These are phyloP conservation scores for Helicolenus hilgendorfi DNA, from an alignment of 2,797 vertebrate species.

Conservation along the genomic window DNA sequence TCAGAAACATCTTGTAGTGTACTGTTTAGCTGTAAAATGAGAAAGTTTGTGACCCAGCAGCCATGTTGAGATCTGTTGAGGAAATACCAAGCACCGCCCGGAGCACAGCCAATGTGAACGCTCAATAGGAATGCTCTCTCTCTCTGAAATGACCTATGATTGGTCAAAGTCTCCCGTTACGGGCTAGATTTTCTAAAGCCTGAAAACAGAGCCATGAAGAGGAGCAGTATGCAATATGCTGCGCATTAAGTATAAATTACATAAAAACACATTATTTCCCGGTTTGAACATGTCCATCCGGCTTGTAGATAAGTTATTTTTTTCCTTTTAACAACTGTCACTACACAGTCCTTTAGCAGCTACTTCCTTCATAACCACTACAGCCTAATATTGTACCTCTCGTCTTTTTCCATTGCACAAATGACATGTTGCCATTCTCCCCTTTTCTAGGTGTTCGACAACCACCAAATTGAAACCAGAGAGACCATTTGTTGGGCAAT, in stretches of 20 bases:
- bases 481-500: constrained; percentile 7
- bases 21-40: neutral
- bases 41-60: neutral
- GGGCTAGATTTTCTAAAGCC: neutral
- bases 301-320: neutral
- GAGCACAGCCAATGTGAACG: neutral
- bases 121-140: neutral
- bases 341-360: neutral
- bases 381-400: neutral
- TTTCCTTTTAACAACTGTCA: neutral
- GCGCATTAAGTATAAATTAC: neutral
- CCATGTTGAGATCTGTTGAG: neutral
- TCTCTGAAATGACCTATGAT: neutral
- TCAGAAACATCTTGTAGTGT: neutral
- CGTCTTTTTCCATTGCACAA: neutral
- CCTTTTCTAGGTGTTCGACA: neutral
- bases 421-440: neutral
- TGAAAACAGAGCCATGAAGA: neutral
- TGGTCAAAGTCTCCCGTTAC: neutral
- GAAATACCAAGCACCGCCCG: neutral
- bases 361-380: neutral
- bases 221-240: neutral
- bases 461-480: neutral
- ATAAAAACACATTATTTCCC: neutral
- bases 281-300: neutral